Evolutionary conservation across 2,888 invertebrate species (phyloP).

Genomic region (Timema podura): DNA sequence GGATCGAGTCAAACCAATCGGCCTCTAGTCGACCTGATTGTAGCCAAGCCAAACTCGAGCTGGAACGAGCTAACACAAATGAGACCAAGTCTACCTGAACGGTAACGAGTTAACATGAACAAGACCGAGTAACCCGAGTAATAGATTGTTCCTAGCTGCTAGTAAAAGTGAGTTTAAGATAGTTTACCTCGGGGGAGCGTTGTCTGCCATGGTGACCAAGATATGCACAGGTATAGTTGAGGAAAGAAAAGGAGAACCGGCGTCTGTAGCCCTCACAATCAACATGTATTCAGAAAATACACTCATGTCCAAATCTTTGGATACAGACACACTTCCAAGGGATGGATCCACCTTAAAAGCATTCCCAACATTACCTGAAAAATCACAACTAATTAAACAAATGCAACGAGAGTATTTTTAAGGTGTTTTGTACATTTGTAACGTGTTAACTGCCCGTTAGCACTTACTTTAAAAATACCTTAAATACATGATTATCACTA

Average conservation of each 20-base stretch:
- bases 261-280: constrained; percentile 74
- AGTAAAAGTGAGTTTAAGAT: too few species aligned
- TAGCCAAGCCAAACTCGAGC: too few species aligned
- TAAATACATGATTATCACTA: too few species aligned
- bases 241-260: constrained; percentile 68
- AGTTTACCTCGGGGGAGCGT: constrained; percentile 70
- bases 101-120: background rate
- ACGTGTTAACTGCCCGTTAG: too few species aligned
- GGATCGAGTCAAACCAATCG: too few species aligned
- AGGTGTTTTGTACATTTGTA: too few species aligned
- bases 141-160: too few species aligned
- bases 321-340: constrained; percentile 67
- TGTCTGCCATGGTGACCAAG: constrained; percentile 80
- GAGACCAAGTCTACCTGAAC: background rate
- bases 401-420: too few species aligned
- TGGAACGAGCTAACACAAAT: background rate
- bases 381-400: too few species aligned
- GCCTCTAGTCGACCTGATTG: too few species aligned
- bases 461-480: too few species aligned
- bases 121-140: background rate
- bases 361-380: constrained; percentile 74
- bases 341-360: constrained; percentile 75
- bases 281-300: constrained; percentile 75
- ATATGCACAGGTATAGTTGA: constrained; percentile 82
- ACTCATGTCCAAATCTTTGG: constrained; percentile 64